These are phyloP conservation scores for Esox lucius DNA, from an alignment of 2,797 vertebrate species.

Conservation along the genomic window DNA sequence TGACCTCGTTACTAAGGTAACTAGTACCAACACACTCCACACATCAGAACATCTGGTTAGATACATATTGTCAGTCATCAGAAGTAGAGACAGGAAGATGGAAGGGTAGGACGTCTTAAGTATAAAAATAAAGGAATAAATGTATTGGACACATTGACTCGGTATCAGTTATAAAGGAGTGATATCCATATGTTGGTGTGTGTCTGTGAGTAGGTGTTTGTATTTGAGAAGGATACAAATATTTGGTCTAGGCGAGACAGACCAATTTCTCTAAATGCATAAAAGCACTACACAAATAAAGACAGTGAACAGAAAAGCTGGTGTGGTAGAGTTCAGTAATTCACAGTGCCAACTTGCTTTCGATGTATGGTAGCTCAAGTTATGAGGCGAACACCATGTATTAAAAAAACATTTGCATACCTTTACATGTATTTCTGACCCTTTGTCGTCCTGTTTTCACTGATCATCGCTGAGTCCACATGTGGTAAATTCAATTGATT, in stretches of 20 bases:
- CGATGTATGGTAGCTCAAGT: too few species aligned
- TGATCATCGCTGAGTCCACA: too few species aligned
- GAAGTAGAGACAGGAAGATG: constrained; percentile 22
- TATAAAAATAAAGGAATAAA: too few species aligned
- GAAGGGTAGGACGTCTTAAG: too few species aligned
- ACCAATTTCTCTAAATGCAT: background rate
- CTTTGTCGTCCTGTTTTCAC: too few species aligned
- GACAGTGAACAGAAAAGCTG: background rate
- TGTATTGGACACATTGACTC: background rate
- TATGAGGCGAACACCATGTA: too few species aligned
- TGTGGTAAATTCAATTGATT: too few species aligned
- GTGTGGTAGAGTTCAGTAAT: background rate
- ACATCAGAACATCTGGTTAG: constrained; percentile 42
- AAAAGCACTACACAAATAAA: background rate
- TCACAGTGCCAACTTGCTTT: background rate
- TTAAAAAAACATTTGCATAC: too few species aligned
- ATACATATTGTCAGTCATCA: constrained; percentile 51
- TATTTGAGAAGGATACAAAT: background rate
- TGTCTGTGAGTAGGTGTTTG: background rate
- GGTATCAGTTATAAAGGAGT: background rate
- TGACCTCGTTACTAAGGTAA: too few species aligned
- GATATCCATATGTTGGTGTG: background rate
- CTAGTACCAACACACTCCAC: too few species aligned
- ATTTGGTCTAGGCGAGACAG: background rate
- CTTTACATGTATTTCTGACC: too few species aligned